Evolutionary conservation across 2,797 vertebrate species (phyloP).

Genomic region (Coregonus sp.): DNA sequence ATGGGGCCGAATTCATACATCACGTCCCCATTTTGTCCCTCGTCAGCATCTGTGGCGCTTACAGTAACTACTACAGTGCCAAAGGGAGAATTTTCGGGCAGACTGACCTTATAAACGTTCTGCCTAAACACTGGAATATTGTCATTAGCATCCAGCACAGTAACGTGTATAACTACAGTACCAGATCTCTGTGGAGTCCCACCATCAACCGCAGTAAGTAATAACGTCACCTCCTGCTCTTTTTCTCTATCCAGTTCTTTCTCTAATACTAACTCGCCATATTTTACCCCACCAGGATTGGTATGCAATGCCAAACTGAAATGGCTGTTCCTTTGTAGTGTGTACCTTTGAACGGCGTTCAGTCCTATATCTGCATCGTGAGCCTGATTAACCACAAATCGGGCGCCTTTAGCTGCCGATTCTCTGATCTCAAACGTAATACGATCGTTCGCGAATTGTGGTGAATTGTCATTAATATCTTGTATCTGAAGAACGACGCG

Average conservation of each 20-base stretch:
- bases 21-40: conserved; percentile 71
- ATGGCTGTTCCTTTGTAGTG: conserved; percentile 48
- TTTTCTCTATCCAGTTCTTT: no score
- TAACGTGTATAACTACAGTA: no score
- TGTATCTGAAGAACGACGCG: conserved; percentile 54
- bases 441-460: conserved; percentile 22
- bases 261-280: conserved; percentile 48
- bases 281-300: conserved; percentile 19
- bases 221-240: no score
- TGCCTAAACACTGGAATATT: conserved; percentile 72
- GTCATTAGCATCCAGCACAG: conserved; percentile 65
- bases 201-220: no score
- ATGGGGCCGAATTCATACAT: conserved; percentile 65
- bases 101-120: conserved; percentile 62
- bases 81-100: conserved; percentile 68
- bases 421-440: conserved; percentile 57
- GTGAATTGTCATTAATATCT: conserved; percentile 69
- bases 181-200: no score
- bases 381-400: conserved; percentile 55
- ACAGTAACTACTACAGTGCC: conserved; percentile 61
- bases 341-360: conserved; percentile 61
- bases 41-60: conserved; percentile 72
- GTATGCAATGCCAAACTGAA: conserved; percentile 41
- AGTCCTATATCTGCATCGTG: conserved; percentile 65
- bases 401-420: conserved; percentile 36